Conservation (phyloP, 2,888 invertebrate species). For the Euplagia quadripunctaria region DNA sequence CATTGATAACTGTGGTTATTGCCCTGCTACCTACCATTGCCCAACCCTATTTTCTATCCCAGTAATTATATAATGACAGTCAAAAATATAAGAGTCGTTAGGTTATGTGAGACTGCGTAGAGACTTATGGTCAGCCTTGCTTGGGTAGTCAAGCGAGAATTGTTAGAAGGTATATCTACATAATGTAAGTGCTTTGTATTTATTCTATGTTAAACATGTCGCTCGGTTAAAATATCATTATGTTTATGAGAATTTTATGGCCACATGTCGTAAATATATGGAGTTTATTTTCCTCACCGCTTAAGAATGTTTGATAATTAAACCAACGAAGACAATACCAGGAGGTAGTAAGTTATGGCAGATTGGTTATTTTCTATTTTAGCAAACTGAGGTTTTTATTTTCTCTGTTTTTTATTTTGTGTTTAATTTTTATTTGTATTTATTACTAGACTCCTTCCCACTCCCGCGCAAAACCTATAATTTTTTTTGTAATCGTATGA, state of each 20-base stretch:
- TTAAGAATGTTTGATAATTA: background rate
- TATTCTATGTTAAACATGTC: background rate
- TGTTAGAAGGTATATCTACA: constrained; percentile 41
- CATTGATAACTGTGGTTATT: background rate
- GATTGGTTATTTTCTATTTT: no score
- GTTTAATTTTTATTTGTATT: no score
- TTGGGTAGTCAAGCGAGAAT: constrained; percentile 65
- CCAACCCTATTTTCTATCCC: background rate
- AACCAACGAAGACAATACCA: background rate
- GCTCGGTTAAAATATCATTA: constrained; percentile 1
- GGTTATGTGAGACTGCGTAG: constrained; percentile 44
- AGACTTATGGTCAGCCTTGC: constrained; percentile 61
- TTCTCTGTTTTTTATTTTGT: no score
- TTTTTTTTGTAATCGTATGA: no score
- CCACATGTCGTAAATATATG: background rate
- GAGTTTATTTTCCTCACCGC: background rate
- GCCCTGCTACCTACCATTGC: background rate
- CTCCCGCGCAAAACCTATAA: background rate
- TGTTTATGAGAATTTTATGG: background rate
- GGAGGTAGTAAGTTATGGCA: no score
- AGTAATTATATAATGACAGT: constrained; percentile 26
- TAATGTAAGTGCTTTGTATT: constrained; percentile 4
- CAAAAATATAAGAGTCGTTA: constrained; percentile 52
- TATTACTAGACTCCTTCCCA: background rate
- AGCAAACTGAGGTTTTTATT: no score